phyloP scores from a whole-genome alignment of 1,140 invertebrate genomes.

The Drosophila pseudoobscura region DNA sequence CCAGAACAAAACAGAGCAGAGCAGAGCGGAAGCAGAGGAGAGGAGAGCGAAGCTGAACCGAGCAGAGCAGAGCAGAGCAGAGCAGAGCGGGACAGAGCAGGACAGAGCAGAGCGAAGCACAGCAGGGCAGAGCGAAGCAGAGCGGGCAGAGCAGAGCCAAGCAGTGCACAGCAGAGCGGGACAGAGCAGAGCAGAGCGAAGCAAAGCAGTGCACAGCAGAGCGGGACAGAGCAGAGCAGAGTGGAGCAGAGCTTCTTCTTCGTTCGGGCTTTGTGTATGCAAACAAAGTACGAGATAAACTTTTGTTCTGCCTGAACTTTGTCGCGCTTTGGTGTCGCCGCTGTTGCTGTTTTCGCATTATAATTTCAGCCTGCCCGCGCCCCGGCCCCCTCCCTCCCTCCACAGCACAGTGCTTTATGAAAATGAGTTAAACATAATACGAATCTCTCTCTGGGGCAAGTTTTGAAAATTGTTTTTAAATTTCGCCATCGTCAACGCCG shows the following conservation, averaged over 20 bases:
- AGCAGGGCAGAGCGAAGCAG: too few species aligned
- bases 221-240: not conserved
- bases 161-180: not conserved
- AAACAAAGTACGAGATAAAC: constrained; percentile 80
- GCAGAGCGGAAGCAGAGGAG: too few species aligned
- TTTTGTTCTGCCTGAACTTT: constrained; percentile 80
- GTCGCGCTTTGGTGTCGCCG: constrained; percentile 32
- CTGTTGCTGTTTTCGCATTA: constrained; percentile 39
- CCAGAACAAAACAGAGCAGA: constrained; percentile 9
- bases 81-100: not conserved
- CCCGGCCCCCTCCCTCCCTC: not conserved
- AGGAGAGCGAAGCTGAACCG: too few species aligned
- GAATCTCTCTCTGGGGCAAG: constrained; percentile 38
- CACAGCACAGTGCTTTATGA: constrained; percentile 51
- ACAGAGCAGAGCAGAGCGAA: too few species aligned
- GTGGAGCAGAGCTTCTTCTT: not conserved
- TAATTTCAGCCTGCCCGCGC: constrained; percentile 34
- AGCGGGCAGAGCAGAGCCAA: not conserved
- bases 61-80: not conserved
- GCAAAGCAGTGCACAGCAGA: too few species aligned
- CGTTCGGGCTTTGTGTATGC: constrained; percentile 57
- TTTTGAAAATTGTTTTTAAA: constrained; percentile 67
- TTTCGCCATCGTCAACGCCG: constrained; percentile 13
- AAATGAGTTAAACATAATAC: constrained; percentile 73
- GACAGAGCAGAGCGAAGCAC: not conserved